These are phyloP conservation scores for Phrynosoma blainvillii DNA, from an alignment of 2,113 vertebrate species.

Conservation along the genomic window DNA sequence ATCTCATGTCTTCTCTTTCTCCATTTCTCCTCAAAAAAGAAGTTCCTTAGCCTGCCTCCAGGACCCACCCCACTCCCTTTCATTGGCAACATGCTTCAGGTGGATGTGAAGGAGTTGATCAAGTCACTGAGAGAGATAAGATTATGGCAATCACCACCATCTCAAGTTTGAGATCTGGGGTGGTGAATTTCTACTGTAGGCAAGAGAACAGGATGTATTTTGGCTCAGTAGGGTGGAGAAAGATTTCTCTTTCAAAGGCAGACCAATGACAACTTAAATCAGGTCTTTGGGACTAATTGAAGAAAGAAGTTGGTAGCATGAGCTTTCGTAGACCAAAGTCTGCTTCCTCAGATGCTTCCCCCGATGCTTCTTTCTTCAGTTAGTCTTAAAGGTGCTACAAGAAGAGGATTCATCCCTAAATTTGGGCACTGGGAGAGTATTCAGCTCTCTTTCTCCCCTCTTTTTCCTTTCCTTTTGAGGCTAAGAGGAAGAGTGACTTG, in stretches of 20 bases:
- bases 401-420: too few relatives aligned
- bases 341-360: too few relatives aligned
- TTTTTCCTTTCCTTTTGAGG: too few relatives aligned
- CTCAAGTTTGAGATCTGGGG: background rate
- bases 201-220: too few relatives aligned
- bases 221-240: background rate
- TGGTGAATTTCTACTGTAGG: background rate
- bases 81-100: conserved; percentile 51
- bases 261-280: background rate
- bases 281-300: too few relatives aligned
- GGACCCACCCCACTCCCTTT: conserved; percentile 42
- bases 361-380: too few relatives aligned
- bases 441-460: too few relatives aligned
- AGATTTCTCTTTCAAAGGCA: background rate
- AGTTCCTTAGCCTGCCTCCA: conserved; percentile 11
- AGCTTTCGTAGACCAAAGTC: too few relatives aligned
- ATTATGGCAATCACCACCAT: fast-evolving
- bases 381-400: too few relatives aligned
- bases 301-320: too few relatives aligned
- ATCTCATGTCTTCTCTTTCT: background rate
- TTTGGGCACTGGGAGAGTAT: too few relatives aligned
- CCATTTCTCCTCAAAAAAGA: background rate
- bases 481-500: too few relatives aligned
- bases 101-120: conserved; percentile 50
- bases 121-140: conserved; percentile 44